These are phyloP conservation scores for Drosophila pseudotakahashii DNA, from an alignment of 2,888 invertebrate genomes.

Conservation along the genomic window DNA sequence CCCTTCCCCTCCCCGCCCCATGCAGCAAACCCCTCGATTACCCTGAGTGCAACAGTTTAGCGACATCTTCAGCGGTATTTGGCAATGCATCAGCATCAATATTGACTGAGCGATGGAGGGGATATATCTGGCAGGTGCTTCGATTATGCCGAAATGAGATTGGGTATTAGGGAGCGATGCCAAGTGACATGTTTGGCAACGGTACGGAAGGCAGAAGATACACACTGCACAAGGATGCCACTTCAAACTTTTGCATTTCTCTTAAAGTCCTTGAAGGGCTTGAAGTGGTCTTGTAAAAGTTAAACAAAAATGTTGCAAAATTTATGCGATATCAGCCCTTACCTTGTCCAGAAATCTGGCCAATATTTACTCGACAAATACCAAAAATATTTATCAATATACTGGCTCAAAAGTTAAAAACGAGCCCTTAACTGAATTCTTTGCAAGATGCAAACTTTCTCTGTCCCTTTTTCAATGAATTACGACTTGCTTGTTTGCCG, in stretches of 20 bases:
- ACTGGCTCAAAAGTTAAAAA: slow-evolving; percentile 38
- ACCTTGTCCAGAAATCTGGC: not conserved
- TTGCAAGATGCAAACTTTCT: slow-evolving; percentile 32
- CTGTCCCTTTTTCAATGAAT: slow-evolving; percentile 50
- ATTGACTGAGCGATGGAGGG: slow-evolving; percentile 56
- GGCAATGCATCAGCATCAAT: slow-evolving; percentile 76
- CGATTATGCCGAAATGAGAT: slow-evolving; percentile 42
- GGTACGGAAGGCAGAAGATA: not conserved
- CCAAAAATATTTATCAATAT: slow-evolving; percentile 40
- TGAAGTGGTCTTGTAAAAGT: slow-evolving; percentile 11
- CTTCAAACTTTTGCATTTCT: slow-evolving; percentile 9
- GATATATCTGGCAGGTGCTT: slow-evolving; percentile 23
- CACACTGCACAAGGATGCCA: not conserved
- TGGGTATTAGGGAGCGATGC: slow-evolving; percentile 24
- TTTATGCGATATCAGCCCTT: slow-evolving; percentile 7
- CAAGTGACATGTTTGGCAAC: slow-evolving; percentile 22
- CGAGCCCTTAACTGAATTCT: slow-evolving; percentile 34
- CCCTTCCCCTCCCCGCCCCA: not conserved
- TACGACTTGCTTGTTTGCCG: slow-evolving; percentile 48
- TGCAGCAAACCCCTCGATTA: not conserved
- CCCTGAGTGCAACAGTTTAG: slow-evolving; percentile 66
- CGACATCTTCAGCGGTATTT: slow-evolving; percentile 39
- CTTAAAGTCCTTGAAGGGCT: slow-evolving; percentile 4
- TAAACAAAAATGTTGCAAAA: not conserved
- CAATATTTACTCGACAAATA: slow-evolving; percentile 24